These are phyloP conservation scores for Ennomos erosarius DNA, from an alignment of 2,888 invertebrate genomes.

Conservation along the genomic window DNA sequence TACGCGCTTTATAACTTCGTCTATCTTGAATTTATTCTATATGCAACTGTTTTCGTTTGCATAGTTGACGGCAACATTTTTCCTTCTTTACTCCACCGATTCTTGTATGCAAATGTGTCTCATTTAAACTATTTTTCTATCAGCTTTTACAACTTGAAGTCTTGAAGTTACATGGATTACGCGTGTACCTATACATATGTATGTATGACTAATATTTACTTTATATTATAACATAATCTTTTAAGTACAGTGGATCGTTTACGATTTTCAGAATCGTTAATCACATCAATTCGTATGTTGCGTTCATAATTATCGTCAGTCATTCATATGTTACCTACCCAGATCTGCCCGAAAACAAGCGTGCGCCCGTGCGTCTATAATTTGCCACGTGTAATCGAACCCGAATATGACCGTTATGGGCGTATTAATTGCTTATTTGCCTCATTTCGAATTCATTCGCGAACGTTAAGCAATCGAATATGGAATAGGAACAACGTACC, in stretches of 20 bases:
- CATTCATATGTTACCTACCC: conserved; percentile 36
- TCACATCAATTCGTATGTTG: conserved; percentile 33
- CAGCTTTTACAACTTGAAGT: too few species aligned
- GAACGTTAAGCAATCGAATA: conserved; percentile 50
- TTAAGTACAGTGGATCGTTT: conserved; percentile 24
- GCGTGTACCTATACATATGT: too few species aligned
- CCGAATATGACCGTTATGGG: conserved; percentile 64
- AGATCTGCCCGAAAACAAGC: conserved; percentile 9
- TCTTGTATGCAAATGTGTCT: conserved; percentile 9
- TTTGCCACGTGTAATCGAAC: conserved; percentile 73
- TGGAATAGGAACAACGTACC: conserved; percentile 37
- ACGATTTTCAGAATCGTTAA: conserved; percentile 35
- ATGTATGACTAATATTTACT: too few species aligned
- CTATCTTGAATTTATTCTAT: conserved; percentile 42
- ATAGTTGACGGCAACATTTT: conserved; percentile 15
- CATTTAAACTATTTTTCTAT: neutral
- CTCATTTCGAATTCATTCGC: conserved; percentile 76
- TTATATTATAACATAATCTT: neutral
- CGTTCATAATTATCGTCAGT: conserved; percentile 34
- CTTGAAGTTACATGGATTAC: too few species aligned
- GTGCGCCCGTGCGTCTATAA: conserved; percentile 61
- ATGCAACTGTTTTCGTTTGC: conserved; percentile 30
- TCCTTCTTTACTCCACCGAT: neutral
- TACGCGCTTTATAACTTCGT: conserved; percentile 34
- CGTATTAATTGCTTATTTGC: conserved; percentile 79